phyloP scores from a whole-genome alignment of 2,113 vertebrate genomes.

The Puffinus mauretanicus region DNA sequence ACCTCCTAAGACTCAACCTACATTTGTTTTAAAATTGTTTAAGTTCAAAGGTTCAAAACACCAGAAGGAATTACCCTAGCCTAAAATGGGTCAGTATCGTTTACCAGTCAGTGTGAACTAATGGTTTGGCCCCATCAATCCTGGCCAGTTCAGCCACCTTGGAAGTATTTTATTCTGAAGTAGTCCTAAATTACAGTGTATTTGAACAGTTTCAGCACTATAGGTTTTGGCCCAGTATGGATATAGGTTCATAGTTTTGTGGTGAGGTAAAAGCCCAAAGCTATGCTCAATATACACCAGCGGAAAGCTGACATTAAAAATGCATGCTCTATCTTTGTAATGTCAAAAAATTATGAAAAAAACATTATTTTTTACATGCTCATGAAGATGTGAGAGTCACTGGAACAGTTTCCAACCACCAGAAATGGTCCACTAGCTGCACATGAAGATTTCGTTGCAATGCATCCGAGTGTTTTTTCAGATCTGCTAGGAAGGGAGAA shows the following conservation, averaged over 20 bases:
- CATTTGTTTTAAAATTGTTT: neutral
- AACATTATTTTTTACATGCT: neutral
- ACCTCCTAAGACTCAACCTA: neutral
- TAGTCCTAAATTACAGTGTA: neutral
- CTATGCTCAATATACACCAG: neutral
- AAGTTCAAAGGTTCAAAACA: neutral
- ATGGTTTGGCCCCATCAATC: neutral
- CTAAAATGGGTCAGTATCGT: neutral
- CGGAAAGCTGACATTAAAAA: neutral
- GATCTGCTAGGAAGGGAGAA: neutral
- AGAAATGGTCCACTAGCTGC: neutral
- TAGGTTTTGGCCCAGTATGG: neutral
- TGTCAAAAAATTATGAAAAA: neutral
- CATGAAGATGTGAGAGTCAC: neutral
- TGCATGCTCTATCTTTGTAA: neutral
- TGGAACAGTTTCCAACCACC: neutral
- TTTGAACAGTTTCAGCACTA: neutral
- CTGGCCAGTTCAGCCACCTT: neutral
- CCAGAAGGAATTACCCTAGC: neutral
- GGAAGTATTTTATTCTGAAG: neutral
- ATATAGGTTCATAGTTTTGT: neutral
- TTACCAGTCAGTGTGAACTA: neutral
- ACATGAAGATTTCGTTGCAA: neutral
- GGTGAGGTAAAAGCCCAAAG: neutral
- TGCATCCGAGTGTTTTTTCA: rapidly evolving